phyloP scores from a whole-genome alignment of 2,797 vertebrate species.

The Furcifer pardalis region DNA sequence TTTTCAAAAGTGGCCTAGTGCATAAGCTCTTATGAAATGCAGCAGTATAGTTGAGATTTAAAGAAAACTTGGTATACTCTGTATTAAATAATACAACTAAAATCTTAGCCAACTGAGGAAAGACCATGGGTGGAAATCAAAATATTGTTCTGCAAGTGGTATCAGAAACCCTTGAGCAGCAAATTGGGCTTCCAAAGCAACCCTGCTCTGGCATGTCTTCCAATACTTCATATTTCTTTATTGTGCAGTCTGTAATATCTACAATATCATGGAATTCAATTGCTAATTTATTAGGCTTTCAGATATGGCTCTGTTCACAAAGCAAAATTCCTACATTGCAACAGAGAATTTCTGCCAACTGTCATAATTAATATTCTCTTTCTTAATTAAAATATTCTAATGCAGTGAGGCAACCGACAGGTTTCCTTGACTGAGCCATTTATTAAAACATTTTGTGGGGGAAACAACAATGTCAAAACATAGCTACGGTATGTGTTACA shows the following conservation, averaged over 20 bases:
- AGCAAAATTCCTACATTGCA: not conserved
- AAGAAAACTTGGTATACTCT: conserved; percentile 16
- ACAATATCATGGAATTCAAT: not conserved
- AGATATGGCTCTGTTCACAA: not conserved
- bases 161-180: conserved; percentile 17
- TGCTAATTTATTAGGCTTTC: not conserved
- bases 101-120: conserved; percentile 11
- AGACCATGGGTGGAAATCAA: not conserved
- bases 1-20: no score
- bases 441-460: not conserved
- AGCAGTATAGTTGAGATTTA: no score
- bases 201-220: not conserved
- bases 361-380: conserved; percentile 2
- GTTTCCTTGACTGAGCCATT: not conserved
- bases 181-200: conserved; percentile 18
- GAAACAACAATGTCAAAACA: not conserved
- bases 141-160: conserved; percentile 4
- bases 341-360: not conserved
- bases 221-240: not conserved
- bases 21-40: no score
- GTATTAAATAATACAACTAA: conserved; percentile 14
- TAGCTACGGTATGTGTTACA: not conserved
- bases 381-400: not conserved
- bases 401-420: not conserved
- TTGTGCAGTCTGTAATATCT: not conserved